Evolutionary conservation across 1,140 invertebrate species (phyloP), one percentile per base, ranked within the genome.

Genomic region (Drosophila pandora): DNA sequence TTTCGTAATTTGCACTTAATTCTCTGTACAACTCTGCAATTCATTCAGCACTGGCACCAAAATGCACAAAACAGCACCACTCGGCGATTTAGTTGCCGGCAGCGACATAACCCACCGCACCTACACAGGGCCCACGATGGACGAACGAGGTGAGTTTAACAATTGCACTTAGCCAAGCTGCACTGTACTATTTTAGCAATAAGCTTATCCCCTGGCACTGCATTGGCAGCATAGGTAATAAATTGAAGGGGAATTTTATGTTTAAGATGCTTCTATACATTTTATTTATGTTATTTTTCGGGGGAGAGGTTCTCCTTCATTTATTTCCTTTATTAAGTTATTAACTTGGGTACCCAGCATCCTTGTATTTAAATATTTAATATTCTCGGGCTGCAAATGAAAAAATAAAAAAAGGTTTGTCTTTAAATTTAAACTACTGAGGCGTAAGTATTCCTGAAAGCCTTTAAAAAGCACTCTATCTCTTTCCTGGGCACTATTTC

Each of bases 51-150:
- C 76, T 72, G 82, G 90, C 90, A 90, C 89, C 67, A 90, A 84
- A 69, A 58, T 63, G 76, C 89, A 90, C 90, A 87, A 90, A 84
- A 68, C 56, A 58, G 68, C 79, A 83, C 79, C 72, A 72, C 76
- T 76, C 13, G 83, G 73, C 69, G 90, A 90, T 73, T 71, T 87
- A 72, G 65, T 87, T 61, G 80, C 89, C 79, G 90, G 85, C 79
- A 90, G 89, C 68, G 79, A 89, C 60, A 90, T 91, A 48, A 79
- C 81, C 84, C 90, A 90, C 90, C 90, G 85, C 81, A 90, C 82
- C 55, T 83, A 90, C 48, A 68, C 85, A 4, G 81, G 71, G n/a
- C 62, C 65, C 53, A 73, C 62, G n/a, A 76, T 87, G 79, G 89
- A 90, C 3, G 90, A 90, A 43, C 74, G 90, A 87, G 90, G 90